These are phyloP conservation scores for Numida meleagris DNA, from an alignment of 2,113 vertebrate genomes.

Conservation along the genomic window DNA sequence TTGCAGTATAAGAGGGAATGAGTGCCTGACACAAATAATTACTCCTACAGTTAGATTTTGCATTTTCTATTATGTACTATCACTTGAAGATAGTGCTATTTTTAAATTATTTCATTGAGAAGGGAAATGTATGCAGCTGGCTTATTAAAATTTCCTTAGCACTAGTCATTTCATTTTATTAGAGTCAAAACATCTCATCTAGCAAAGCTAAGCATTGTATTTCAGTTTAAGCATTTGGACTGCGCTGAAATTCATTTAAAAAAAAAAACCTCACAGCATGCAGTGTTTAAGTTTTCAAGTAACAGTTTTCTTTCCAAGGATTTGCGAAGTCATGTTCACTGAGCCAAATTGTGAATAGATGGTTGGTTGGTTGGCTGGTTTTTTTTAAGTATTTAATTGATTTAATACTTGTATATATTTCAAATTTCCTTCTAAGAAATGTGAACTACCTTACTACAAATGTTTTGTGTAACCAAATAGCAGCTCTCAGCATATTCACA, in stretches of 20 bases:
- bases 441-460: fast-evolving
- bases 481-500: not conserved
- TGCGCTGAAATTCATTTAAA: not conserved
- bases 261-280: not conserved
- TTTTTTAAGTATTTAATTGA: not conserved
- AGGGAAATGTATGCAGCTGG: not conserved
- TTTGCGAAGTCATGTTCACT: not conserved
- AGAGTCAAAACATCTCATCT: not conserved
- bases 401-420: not conserved
- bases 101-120: not conserved
- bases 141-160: not conserved
- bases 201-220: not conserved
- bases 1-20: not conserved
- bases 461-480: not conserved
- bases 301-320: not conserved
- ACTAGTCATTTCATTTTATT: not conserved
- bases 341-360: not conserved
- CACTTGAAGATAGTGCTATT: not conserved
- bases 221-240: not conserved
- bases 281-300: not conserved
- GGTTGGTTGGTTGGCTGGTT: not conserved
- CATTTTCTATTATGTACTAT: not conserved
- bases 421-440: not conserved
- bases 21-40: slow-evolving; percentile 8
- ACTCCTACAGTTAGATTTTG: slow-evolving; percentile 7